Percentiles rank a stretch among this genome's conserved stretches.
Evolutionary conservation across 2,113 vertebrate species (phyloP).

Genomic region (Neoarius graeffei): DNA sequence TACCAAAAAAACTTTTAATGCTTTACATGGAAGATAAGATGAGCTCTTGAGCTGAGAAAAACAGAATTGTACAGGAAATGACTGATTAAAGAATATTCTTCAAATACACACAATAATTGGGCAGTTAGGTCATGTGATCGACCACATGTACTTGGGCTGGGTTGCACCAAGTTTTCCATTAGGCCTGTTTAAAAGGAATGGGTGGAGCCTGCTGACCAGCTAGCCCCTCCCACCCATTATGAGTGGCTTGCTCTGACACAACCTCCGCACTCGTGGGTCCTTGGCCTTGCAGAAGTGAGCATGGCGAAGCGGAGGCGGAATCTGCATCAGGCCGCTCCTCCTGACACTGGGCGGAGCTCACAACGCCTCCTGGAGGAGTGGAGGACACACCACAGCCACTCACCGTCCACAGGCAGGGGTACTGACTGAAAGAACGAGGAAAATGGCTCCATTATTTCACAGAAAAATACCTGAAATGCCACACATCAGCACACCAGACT

Average conservation of each 20-base stretch:
- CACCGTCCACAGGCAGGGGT: slow-evolving; percentile 89
- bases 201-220: slow-evolving; percentile 78
- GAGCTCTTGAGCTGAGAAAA: neutral
- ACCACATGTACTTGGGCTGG: neutral
- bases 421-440: slow-evolving; percentile 75
- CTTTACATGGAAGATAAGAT: neutral
- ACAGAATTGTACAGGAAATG: neutral
- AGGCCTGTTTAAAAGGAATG: slow-evolving; percentile 76
- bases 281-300: slow-evolving; percentile 68
- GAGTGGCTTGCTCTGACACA: slow-evolving; percentile 69
- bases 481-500: neutral
- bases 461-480: neutral
- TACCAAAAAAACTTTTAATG: neutral
- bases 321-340: slow-evolving; percentile 76
- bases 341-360: slow-evolving; percentile 62
- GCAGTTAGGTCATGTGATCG: neutral
- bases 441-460: neutral
- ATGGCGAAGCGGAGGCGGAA: slow-evolving; percentile 69
- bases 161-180: neutral
- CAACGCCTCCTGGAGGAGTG: slow-evolving; percentile 63
- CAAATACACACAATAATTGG: neutral
- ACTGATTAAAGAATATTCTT: neutral
- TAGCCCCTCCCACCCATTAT: slow-evolving; percentile 71
- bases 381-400: slow-evolving; percentile 71
- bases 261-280: slow-evolving; percentile 72